Conservation (phyloP, 2,888 invertebrate genomes). For the Trachelus tabidus region DNA sequence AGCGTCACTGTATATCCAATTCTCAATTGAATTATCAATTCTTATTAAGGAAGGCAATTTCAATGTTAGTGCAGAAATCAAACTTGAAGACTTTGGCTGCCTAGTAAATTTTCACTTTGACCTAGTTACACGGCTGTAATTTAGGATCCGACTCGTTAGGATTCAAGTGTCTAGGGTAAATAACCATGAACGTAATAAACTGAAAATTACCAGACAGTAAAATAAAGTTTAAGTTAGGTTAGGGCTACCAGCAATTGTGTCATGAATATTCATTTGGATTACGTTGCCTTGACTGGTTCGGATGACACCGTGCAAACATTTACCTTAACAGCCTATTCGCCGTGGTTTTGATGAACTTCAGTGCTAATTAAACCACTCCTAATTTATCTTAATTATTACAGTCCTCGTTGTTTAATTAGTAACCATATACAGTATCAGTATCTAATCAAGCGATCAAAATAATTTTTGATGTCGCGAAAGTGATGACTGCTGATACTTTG, state of each 20-base stretch:
- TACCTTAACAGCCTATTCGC: background rate
- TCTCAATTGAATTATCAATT: background rate
- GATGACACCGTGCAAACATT: background rate
- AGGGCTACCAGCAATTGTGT: background rate
- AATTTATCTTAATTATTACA: background rate
- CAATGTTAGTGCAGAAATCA: background rate
- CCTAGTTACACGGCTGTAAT: background rate
- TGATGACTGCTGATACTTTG: no score
- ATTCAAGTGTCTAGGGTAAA: background rate
- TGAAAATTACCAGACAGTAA: background rate
- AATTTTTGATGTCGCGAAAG: no score
- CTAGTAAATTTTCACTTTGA: background rate
- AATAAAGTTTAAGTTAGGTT: background rate
- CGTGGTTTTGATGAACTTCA: background rate
- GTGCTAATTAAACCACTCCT: background rate
- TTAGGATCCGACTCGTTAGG: background rate
- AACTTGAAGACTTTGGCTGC: background rate
- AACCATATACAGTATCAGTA: no score
- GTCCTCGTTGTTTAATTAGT: background rate
- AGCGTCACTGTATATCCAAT: no score
- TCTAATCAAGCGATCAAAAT: no score
- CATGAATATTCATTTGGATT: background rate
- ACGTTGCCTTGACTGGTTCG: background rate
- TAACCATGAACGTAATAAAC: background rate
- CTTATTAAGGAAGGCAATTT: background rate